These are phyloP conservation scores for Anoplophora glabripennis DNA, from an alignment of 1,140 invertebrate genomes.

Conservation along the genomic window DNA sequence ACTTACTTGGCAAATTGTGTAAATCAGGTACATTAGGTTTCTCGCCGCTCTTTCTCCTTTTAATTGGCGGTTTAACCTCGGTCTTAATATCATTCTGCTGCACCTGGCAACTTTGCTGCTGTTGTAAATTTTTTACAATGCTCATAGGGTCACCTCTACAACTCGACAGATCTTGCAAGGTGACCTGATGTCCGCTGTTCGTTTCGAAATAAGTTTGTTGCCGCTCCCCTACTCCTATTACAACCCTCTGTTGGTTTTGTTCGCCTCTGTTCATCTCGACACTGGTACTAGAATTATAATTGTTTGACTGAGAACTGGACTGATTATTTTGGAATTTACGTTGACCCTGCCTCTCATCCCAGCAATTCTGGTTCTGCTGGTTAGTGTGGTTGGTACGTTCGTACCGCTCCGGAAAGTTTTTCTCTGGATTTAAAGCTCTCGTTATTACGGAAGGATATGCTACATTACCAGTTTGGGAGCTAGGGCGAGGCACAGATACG, in stretches of 20 bases:
- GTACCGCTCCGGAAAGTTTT: slow-evolving; percentile 60
- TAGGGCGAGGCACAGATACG: slow-evolving; percentile 61
- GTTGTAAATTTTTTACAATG: slow-evolving; percentile 70
- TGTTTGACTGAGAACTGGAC: slow-evolving; percentile 26
- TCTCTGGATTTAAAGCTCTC: slow-evolving; percentile 61
- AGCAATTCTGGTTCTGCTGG: slow-evolving; percentile 50
- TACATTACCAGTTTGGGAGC: slow-evolving; percentile 59
- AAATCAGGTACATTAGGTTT: slow-evolving; percentile 41
- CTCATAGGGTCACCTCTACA: slow-evolving; percentile 72
- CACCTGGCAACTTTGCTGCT: slow-evolving; percentile 61
- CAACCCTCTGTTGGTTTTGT: slow-evolving; percentile 8
- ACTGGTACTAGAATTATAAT: slow-evolving; percentile 27
- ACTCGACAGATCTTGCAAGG: slow-evolving; percentile 66
- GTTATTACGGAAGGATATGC: slow-evolving; percentile 72
- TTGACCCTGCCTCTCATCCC: slow-evolving; percentile 49
- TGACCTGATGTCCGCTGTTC: slow-evolving; percentile 49
- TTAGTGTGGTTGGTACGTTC: slow-evolving; percentile 52
- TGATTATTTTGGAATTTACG: slow-evolving; percentile 25
- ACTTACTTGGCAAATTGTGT: slow-evolving; percentile 23
- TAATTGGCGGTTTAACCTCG: slow-evolving; percentile 46
- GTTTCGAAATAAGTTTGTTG: slow-evolving; percentile 59
- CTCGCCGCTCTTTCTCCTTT: slow-evolving; percentile 55
- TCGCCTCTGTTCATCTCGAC: slow-evolving; percentile 19
- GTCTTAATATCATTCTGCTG: slow-evolving; percentile 52
- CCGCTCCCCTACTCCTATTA: slow-evolving; percentile 23